Percentiles rank a stretch among this genome's conserved stretches.
These are phyloP conservation scores for Rafetus swinhoei DNA, from an alignment of 2,113 vertebrate species.

Conservation along the genomic window DNA sequence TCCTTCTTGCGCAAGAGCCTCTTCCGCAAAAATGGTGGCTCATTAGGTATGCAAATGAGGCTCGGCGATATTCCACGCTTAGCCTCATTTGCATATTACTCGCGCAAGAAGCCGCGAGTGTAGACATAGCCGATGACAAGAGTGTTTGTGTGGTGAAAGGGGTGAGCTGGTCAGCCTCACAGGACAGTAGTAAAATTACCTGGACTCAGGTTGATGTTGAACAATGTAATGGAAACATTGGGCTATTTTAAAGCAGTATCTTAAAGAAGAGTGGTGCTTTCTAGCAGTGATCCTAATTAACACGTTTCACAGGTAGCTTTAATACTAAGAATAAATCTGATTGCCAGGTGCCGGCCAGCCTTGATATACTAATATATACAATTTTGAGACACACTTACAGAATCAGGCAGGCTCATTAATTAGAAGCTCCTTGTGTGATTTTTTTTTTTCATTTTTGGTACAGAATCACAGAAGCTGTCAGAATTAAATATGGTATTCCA, in stretches of 20 bases:
- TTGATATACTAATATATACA: background rate
- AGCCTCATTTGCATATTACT: too few relatives aligned
- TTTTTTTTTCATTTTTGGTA: background rate
- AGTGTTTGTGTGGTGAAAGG: too few relatives aligned
- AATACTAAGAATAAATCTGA: background rate
- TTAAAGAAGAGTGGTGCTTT: slow-evolving; percentile 13
- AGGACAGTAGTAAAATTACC: background rate
- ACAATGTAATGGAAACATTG: slow-evolving; percentile 8
- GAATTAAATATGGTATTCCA: background rate
- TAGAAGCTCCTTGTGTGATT: background rate
- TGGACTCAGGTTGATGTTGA: background rate
- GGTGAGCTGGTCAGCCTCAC: background rate
- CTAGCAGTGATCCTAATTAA: slow-evolving; percentile 37
- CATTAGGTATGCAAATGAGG: too few relatives aligned
- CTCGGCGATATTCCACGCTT: too few relatives aligned
- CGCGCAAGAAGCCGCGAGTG: too few relatives aligned
- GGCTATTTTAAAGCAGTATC: slow-evolving; percentile 14
- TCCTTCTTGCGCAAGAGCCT: too few relatives aligned
- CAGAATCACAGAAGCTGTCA: background rate
- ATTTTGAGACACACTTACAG: background rate
- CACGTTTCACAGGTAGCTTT: background rate
- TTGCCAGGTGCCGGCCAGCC: background rate
- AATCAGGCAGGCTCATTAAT: background rate
- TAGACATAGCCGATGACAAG: too few relatives aligned
- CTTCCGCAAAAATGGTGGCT: too few relatives aligned